Percentiles rank a stretch among this genome's conserved stretches.
These are phyloP conservation scores for Numenius arquata DNA, from an alignment of 2,113 vertebrate genomes.

Conservation along the genomic window DNA sequence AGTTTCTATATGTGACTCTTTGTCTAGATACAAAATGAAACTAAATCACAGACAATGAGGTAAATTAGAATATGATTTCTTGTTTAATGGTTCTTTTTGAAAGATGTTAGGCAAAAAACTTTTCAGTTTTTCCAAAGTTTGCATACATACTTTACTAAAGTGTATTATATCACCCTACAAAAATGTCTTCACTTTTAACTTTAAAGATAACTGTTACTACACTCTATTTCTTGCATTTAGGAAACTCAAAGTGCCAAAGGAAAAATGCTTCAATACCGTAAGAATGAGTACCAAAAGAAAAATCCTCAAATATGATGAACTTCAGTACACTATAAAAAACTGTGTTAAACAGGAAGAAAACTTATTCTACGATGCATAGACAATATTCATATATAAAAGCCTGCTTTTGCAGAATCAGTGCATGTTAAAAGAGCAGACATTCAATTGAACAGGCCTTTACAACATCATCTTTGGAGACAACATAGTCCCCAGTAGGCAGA, in stretches of 20 bases:
- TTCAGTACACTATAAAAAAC: not conserved
- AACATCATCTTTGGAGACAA: not conserved
- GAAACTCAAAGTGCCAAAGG: not conserved
- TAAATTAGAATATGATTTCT: not conserved
- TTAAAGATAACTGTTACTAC: not conserved
- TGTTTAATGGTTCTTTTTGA: not conserved
- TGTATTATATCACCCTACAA: not conserved
- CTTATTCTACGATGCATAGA: not conserved
- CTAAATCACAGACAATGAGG: not conserved
- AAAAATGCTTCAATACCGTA: not conserved
- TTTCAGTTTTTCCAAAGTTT: not conserved
- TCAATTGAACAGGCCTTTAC: not conserved
- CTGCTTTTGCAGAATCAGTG: not conserved
- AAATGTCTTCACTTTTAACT: not conserved
- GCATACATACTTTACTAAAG: not conserved
- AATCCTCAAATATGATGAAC: not conserved
- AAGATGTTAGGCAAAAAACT: rapidly evolving
- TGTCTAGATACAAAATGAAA: not conserved
- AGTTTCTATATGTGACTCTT: not conserved
- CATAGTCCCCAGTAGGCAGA: not conserved
- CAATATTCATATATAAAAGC: not conserved
- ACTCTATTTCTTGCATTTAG: not conserved
- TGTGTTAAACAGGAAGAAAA: not conserved
- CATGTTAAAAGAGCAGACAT: not conserved
- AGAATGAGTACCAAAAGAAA: not conserved